Percentiles rank a stretch among this genome's conserved stretches.
phyloP scores from a whole-genome alignment of 2,797 vertebrate genomes.

The Ptychadena robeensis region DNA sequence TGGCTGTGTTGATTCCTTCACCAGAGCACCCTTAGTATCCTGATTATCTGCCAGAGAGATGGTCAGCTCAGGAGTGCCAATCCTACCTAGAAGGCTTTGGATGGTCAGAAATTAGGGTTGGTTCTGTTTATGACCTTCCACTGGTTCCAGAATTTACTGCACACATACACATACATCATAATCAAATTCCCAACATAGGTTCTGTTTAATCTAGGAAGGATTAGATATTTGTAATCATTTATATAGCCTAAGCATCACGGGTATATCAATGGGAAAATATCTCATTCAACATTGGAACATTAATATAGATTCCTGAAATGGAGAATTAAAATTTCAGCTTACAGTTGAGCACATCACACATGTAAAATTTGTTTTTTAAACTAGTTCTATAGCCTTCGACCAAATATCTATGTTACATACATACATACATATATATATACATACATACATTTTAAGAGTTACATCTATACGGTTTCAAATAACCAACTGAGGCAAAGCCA shows the following conservation, averaged over 20 bases:
- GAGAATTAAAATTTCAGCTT: background rate
- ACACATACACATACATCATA: background rate
- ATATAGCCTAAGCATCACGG: no score
- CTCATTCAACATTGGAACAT: no score
- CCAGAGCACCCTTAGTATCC: no score
- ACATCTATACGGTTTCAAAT: background rate
- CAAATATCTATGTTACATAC: background rate
- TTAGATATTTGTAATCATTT: no score
- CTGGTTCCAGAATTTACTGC: background rate
- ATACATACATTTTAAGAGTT: background rate
- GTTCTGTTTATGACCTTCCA: no score
- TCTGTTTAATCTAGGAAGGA: background rate
- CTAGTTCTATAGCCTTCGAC: background rate
- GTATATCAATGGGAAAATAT: no score
- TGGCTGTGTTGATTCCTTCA: no score
- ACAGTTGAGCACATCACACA: background rate
- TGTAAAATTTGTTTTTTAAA: background rate
- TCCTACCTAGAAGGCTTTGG: no score
- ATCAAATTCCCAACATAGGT: background rate
- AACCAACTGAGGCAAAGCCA: conserved; percentile 22
- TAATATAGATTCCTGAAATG: no score
- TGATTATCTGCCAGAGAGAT: no score
- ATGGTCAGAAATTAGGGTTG: no score
- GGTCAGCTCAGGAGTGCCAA: no score
- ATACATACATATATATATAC: conserved; percentile 13